Percentiles rank a stretch among this genome's conserved stretches.
phyloP scores from a whole-genome alignment of 2,888 invertebrate genomes.

The Thelaira solivaga region DNA sequence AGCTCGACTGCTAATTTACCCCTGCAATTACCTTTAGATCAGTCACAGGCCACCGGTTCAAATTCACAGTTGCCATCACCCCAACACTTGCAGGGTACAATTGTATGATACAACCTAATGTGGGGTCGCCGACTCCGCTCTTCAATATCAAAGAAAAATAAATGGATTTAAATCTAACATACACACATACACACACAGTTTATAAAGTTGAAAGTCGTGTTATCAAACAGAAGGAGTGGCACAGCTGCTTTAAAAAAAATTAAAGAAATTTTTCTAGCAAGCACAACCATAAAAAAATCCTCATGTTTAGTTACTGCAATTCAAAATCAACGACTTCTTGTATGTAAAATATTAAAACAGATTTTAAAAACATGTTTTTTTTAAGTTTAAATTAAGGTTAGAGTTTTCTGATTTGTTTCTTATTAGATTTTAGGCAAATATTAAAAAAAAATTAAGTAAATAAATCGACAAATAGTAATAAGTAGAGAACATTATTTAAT shows the following conservation, averaged over 20 bases:
- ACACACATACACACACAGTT: background rate
- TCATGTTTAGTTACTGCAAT: background rate
- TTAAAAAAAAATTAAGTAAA: background rate
- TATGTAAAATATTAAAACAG: constrained; percentile 26
- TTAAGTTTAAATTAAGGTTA: background rate
- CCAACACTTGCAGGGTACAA: constrained; percentile 90
- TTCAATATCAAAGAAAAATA: constrained; percentile 82
- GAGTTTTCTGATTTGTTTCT: background rate
- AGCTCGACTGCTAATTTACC: constrained; percentile 77
- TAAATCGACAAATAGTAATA: constrained; percentile 15
- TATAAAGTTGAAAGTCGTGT: background rate
- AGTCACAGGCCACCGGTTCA: constrained; percentile 70
- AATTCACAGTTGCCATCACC: constrained; percentile 77
- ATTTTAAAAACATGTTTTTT: background rate
- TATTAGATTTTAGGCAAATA: constrained; percentile 37
- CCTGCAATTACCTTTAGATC: constrained; percentile 79
- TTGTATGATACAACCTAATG: constrained; percentile 97
- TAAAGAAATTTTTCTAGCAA: background rate
- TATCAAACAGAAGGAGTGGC: background rate
- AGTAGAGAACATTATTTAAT: background rate
- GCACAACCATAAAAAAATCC: background rate
- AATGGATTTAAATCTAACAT: constrained; percentile 77
- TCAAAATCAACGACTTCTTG: constrained; percentile 60
- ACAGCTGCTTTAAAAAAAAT: background rate
- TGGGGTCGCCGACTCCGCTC: constrained; percentile 92